These are phyloP conservation scores for Hylomyscus alleni DNA, from an alignment of 2,797 vertebrate species.

Conservation along the genomic window DNA sequence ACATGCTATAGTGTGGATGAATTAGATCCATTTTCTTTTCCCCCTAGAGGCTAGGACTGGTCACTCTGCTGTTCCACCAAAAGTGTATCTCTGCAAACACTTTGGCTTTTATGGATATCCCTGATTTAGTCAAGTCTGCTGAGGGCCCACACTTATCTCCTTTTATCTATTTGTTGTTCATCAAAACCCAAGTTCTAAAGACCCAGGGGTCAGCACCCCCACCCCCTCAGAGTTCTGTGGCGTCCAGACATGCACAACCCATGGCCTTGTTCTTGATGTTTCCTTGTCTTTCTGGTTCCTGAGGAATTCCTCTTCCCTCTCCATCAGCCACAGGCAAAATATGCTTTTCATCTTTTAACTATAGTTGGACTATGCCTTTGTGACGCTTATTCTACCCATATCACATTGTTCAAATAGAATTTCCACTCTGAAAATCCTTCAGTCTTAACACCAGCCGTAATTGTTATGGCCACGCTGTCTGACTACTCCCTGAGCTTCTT, in stretches of 20 bases:
- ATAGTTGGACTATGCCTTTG: not conserved
- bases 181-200: not conserved
- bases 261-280: not conserved
- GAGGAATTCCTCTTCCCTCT: not conserved
- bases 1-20: not conserved
- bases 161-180: not conserved
- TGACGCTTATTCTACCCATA: not conserved
- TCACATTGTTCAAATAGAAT: not conserved
- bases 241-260: not conserved
- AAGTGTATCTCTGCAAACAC: not conserved
- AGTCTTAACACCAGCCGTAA: not conserved
- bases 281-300: not conserved
- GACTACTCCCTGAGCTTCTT: not conserved
- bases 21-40: not conserved
- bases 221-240: not conserved
- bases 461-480: not conserved
- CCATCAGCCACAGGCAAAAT: not conserved
- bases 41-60: not conserved
- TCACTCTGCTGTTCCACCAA: not conserved
- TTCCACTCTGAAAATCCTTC: not conserved
- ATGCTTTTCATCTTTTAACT: conserved; percentile 11
- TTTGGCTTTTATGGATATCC: not conserved
- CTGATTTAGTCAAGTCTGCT: not conserved
- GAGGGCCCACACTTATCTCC: not conserved
- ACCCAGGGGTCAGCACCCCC: not conserved